phyloP scores from a whole-genome alignment of 2,888 invertebrate species.

The Lissonota sp. region DNA sequence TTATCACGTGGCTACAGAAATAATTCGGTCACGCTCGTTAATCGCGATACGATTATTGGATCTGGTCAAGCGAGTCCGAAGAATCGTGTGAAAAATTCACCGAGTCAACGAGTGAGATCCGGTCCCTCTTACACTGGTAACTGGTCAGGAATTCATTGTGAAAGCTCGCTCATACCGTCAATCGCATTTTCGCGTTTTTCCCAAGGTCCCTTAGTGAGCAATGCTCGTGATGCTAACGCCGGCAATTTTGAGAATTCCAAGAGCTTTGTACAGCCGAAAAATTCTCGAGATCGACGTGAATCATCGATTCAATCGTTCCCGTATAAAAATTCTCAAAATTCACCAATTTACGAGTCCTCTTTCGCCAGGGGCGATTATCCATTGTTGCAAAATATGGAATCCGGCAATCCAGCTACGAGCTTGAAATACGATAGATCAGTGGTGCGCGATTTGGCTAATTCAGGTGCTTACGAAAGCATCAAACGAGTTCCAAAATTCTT shows the following conservation, averaged over 20 bases:
- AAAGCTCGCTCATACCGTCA: conserved; percentile 21
- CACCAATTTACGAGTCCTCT: conserved; percentile 8
- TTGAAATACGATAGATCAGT: background rate
- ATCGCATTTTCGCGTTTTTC: conserved; percentile 18
- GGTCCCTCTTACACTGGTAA: conserved; percentile 13
- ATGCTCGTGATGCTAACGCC: background rate
- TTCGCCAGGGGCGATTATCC: background rate
- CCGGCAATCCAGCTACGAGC: background rate
- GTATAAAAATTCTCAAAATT: background rate
- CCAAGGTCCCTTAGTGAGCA: conserved; percentile 3
- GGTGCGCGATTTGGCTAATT: conserved; percentile 31
- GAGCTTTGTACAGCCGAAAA: background rate
- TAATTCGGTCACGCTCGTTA: background rate
- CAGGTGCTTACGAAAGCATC: conserved; percentile 23
- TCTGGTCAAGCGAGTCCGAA: background rate
- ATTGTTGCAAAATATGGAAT: background rate
- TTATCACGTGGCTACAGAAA: background rate
- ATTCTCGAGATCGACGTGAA: conserved; percentile 14
- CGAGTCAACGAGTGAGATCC: conserved; percentile 16
- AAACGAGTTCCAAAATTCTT: background rate
- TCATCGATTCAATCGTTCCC: background rate
- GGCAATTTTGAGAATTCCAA: background rate
- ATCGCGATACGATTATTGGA: too few relatives aligned
- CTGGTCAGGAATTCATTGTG: conserved; percentile 29
- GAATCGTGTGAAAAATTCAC: background rate